phyloP scores from a whole-genome alignment of 1,140 invertebrate species.

The Pachyrhynchus sulphureomaculatus region DNA sequence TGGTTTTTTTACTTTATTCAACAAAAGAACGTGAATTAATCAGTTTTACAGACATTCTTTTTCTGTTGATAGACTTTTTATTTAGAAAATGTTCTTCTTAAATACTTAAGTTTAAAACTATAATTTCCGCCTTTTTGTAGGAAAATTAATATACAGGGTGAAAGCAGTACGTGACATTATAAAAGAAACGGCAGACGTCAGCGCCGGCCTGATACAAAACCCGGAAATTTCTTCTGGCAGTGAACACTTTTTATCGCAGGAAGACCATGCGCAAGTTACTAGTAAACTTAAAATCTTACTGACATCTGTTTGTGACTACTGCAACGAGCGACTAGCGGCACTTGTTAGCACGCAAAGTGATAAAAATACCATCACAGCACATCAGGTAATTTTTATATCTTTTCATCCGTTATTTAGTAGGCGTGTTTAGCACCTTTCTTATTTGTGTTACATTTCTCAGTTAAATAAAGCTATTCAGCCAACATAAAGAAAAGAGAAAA shows the following conservation, averaged over 20 bases:
- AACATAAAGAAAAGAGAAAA: too few relatives aligned
- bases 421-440: too few relatives aligned
- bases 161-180: constrained; percentile 75
- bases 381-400: constrained; percentile 54
- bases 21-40: too few relatives aligned
- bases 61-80: neutral
- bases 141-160: constrained; percentile 61
- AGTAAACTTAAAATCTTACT: constrained; percentile 76
- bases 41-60: neutral
- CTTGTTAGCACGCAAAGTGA: constrained; percentile 77
- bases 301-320: constrained; percentile 82
- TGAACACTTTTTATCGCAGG: constrained; percentile 69
- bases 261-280: constrained; percentile 68
- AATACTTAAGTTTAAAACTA: neutral
- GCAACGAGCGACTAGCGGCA: constrained; percentile 86
- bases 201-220: constrained; percentile 53
- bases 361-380: constrained; percentile 65
- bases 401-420: too few relatives aligned
- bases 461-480: too few relatives aligned
- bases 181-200: constrained; percentile 61
- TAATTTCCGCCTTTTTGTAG: constrained; percentile 37
- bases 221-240: constrained; percentile 8
- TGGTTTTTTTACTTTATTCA: too few relatives aligned
- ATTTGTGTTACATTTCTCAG: too few relatives aligned
- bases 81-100: neutral